Evolutionary conservation across 2,113 vertebrate species (phyloP).

Genomic region (Anarrhichthys ocellatus): DNA sequence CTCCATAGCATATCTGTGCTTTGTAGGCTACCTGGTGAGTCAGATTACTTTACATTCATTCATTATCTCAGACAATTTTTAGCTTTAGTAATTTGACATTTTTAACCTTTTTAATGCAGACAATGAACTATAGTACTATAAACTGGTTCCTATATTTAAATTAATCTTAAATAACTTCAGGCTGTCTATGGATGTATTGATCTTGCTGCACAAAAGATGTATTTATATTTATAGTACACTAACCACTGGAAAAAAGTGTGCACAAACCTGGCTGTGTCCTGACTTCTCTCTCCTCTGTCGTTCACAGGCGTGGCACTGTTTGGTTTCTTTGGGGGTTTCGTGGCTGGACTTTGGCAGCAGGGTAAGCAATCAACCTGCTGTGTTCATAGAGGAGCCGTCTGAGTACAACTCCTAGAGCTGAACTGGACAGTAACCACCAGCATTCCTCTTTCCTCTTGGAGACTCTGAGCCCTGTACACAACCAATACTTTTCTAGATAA

Average conservation of each 20-base stretch:
- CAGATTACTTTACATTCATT: not conserved
- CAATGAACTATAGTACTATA: not conserved
- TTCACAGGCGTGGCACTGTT: constrained; percentile 90
- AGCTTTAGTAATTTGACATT: not conserved
- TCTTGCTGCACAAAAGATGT: not conserved
- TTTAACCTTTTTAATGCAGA: not conserved
- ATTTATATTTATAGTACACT: not conserved
- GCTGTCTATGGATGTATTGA: not conserved
- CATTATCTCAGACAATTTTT: not conserved
- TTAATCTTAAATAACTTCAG: not conserved
- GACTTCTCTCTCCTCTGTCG: not conserved
- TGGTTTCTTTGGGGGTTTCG: constrained; percentile 90
- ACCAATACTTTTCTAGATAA: constrained; percentile 36
- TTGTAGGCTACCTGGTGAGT: constrained; percentile 94
- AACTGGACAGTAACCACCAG: constrained; percentile 62
- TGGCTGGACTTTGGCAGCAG: constrained; percentile 87
- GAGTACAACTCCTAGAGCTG: constrained; percentile 75
- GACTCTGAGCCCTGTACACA: constrained; percentile 44
- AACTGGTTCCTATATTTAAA: not conserved
- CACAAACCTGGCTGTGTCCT: not conserved
- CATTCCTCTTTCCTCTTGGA: constrained; percentile 60
- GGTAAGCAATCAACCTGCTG: constrained; percentile 88
- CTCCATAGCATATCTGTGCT: constrained; percentile 89
- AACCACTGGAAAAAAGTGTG: not conserved
- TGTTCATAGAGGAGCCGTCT: constrained; percentile 83